Evolutionary conservation across 2,888 invertebrate species (phyloP), one percentile per base, ranked within the genome.

Genomic region (Chouioia cunea): DNA sequence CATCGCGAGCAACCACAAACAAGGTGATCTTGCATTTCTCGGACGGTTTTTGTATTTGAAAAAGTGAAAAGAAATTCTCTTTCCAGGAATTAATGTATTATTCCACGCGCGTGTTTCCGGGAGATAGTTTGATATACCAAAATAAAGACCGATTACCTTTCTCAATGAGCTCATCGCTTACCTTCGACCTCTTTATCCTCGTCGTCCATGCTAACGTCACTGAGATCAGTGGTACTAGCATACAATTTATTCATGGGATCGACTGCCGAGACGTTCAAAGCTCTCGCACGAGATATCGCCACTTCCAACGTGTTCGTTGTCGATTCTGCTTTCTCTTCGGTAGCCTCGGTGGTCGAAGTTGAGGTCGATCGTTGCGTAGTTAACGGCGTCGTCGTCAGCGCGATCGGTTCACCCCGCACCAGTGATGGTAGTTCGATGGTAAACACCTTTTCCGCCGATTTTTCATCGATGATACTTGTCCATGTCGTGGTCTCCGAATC

Each of bases 191-290:
- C 84, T 48, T 86, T 86, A 62, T 87, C 87, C 15, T 91, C 92
- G 62, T 92, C 89, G 76, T 92, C 92, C 88, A 94, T 90, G 78
- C 90, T 93, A 20, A 94, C 92, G 83, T 94, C 93, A 81, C 93
- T 93, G n/a, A 94, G 86, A 83, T 93, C 93, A 47, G 87, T 84
- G 50, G 87, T 75, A 74, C 85, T 85, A n/a, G 81, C 78, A 73
- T 84, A 81, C 71, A 85, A 74, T 2, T 81, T 82, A 75, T 85
- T 85, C 10, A 76, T 80, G 4, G 83, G 82, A 65, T 85, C 85
- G 12, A 81, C 74, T 0, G 82, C 81, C 4, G 84, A 79, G 16
- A 85, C 79, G 64, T 84, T 82, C 47, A 85, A 62, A 3, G 84
- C 84, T 16, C 85, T 78, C 10, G 80, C 85, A 79, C 62, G 79